Evolutionary conservation across 2,888 invertebrate genomes (phyloP), one percentile per base, ranked within the genome.

Genomic region (Leucania comma): DNA sequence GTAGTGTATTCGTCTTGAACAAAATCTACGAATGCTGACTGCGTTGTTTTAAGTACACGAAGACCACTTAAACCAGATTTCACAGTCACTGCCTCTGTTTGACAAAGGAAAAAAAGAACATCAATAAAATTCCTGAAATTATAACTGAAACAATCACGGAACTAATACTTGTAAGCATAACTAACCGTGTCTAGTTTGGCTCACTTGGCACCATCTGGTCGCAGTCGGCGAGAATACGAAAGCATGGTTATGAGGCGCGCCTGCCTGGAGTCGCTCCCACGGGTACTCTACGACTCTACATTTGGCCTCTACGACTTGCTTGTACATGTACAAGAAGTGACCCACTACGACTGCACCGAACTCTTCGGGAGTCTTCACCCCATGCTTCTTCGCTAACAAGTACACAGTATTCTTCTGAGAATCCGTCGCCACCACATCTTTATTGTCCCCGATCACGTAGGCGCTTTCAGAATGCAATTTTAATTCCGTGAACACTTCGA

Each of bases 361-460:
- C 86, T 97, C 97, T 90, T 98, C 98, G 0, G 98, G 98, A 35
- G 97, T 97, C 83, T 97, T 97, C 42, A 98, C 97, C 61, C 98
- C 98, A 88, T 97, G 96, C 86, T 98, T 97, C 89, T 98, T 98
- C 10, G 98, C 98, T 82, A 98, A 90, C 51, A 98, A 92, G 89
- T 98, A 98, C 50, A 98, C 97, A 1, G 98, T 98, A 89, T 98
- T 98, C 93, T 98, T 98, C 90, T 98, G 98, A 0, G 98, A 97
- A 88, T 98, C 98, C 0, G 98, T 98, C 17, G 98, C 98, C 24
- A 98, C 97, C 74, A 98, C 97, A 87, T 98, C 97, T 63, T 97
- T 96, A 89, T 98, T 98, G 92, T 98, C 97, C n/a, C 97, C 97
- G 78, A 96, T 89, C 0, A 97, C 92, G 91, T 98, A 98, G 80